Conservation (phyloP, 2,797 vertebrate genomes). For the Semaprochilodus insignis region DNA sequence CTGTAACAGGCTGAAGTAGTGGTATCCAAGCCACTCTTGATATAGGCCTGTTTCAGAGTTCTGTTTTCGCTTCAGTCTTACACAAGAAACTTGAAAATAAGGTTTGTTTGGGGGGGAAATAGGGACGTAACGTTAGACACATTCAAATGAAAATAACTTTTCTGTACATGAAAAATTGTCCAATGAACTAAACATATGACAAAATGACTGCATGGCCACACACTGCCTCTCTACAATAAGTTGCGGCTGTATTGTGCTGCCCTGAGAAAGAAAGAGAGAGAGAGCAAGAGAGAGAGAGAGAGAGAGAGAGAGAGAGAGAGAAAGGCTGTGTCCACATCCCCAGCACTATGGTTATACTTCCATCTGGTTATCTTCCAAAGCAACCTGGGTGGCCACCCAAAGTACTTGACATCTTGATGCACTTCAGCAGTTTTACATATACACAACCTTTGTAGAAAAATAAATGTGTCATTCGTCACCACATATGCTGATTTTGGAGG, state of each 20-base stretch:
- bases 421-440: slow-evolving; percentile 99
- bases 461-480: slow-evolving; percentile 99
- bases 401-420: slow-evolving; percentile 99
- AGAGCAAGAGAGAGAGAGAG: slow-evolving; percentile 23
- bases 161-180: slow-evolving; percentile 43
- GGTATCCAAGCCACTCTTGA: background rate
- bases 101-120: background rate
- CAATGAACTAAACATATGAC: slow-evolving; percentile 59
- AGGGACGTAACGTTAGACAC: slow-evolving; percentile 4
- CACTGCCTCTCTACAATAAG: slow-evolving; percentile 45
- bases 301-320: slow-evolving; percentile 31
- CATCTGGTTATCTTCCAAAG: slow-evolving; percentile 99
- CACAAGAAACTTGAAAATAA: slow-evolving; percentile 20
- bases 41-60: background rate
- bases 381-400: slow-evolving; percentile 99
- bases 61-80: slow-evolving; percentile 24
- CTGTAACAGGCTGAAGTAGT: background rate
- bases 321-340: slow-evolving; percentile 76
- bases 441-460: slow-evolving; percentile 99
- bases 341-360: slow-evolving; percentile 90
- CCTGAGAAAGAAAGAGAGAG: slow-evolving; percentile 46
- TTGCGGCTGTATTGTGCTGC: slow-evolving; percentile 56
- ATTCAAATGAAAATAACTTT: slow-evolving; percentile 38
- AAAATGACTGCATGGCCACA: slow-evolving; percentile 52
- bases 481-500: slow-evolving; percentile 95